Percentiles rank a stretch among this genome's conserved stretches.
phyloP scores from a whole-genome alignment of 2,888 invertebrate species.

The Nomada lathburiana region DNA sequence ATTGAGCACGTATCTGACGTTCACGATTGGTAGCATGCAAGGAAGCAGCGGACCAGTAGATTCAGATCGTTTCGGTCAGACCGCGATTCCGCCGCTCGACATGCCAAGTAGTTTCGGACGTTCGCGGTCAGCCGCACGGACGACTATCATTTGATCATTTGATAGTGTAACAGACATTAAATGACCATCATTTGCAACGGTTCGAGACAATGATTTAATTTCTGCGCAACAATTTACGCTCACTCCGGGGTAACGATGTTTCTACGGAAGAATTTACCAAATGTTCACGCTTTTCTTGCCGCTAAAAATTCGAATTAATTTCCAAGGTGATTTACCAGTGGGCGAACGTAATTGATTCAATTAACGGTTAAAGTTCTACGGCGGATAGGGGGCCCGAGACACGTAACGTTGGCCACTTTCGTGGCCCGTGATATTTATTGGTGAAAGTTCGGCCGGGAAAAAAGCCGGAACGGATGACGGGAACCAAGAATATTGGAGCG shows the following conservation, averaged over 20 bases:
- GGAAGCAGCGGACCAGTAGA: conserved; percentile 20
- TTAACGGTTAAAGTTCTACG: conserved; percentile 57
- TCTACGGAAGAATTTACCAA: too few relatives aligned
- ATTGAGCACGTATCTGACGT: background rate
- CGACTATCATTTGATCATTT: conserved; percentile 7
- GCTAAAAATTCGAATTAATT: background rate
- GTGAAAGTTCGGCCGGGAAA: conserved; percentile 55
- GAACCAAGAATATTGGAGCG: conserved; percentile 63
- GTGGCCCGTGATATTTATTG: conserved; percentile 61
- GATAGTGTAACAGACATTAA: too few relatives aligned
- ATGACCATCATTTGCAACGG: too few relatives aligned
- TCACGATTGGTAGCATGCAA: conserved; percentile 7
- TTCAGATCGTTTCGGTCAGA: conserved; percentile 34
- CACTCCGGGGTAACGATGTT: too few relatives aligned
- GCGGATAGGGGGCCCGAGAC: background rate
- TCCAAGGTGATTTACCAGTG: background rate
- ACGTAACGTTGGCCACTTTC: conserved; percentile 21
- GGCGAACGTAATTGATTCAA: conserved; percentile 56
- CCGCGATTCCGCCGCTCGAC: conserved; percentile 16
- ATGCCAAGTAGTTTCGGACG: conserved; percentile 49
- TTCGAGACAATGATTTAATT: too few relatives aligned
- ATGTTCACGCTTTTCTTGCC: too few relatives aligned
- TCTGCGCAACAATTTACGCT: too few relatives aligned
- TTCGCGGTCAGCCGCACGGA: conserved; percentile 42
- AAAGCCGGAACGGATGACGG: conserved; percentile 7